Conservation (phyloP, 1,140 invertebrate species). For the Drosophila mayri region DNA sequence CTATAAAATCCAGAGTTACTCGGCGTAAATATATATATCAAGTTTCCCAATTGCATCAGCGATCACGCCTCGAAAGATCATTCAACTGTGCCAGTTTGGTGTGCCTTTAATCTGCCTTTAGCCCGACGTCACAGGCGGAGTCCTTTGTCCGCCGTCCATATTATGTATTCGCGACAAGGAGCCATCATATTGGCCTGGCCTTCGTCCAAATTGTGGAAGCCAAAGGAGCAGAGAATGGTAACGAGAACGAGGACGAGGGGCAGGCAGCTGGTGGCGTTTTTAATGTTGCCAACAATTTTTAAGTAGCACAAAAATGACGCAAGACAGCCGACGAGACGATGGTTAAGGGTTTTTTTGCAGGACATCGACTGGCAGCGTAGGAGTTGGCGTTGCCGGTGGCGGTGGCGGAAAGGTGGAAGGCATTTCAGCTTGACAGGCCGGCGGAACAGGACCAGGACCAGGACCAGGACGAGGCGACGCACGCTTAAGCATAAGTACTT, state of each 20-base stretch:
- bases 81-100: background rate
- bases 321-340: constrained; percentile 34
- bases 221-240: background rate
- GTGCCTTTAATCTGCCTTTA: background rate
- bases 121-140: background rate
- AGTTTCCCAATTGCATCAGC: too few relatives aligned
- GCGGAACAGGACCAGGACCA: constrained; percentile 1
- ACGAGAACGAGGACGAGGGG: background rate
- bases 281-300: constrained; percentile 78
- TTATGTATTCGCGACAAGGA: constrained; percentile 33
- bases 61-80: background rate
- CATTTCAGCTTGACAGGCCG: constrained; percentile 32
- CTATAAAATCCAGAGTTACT: background rate
- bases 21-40: too few relatives aligned
- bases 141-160: constrained; percentile 1
- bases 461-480: constrained; percentile 58
- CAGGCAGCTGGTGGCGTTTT: constrained; percentile 43
- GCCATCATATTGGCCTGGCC: constrained; percentile 47
- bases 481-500: constrained; percentile 85
- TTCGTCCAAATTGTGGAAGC: constrained; percentile 23
- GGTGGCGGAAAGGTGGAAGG: constrained; percentile 6
- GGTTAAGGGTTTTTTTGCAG: background rate
- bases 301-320: constrained; percentile 76
- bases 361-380: constrained; percentile 9
- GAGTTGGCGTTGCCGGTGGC: background rate